Conservation (phyloP, 2,113 vertebrate species). For the Eretmochelys imbricata region DNA sequence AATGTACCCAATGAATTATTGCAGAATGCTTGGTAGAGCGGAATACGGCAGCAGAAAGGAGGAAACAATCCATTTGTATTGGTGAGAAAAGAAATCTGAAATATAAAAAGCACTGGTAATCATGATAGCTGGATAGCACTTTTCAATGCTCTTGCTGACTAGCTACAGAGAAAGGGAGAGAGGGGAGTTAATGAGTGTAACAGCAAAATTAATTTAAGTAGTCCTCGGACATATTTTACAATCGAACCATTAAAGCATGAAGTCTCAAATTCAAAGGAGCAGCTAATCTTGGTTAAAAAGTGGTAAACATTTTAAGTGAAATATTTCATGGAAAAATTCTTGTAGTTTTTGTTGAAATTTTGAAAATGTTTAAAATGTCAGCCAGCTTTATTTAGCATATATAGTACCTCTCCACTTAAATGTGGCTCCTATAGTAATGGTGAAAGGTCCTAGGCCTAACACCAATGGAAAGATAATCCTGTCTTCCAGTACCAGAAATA, state of each 20-base stretch:
- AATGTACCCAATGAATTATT: not conserved
- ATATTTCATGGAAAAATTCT: not conserved
- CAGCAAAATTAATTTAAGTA: not conserved
- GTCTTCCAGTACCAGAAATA: slow-evolving; percentile 1
- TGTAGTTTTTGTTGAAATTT: not conserved
- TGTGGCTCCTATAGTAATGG: not conserved
- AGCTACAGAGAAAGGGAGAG: not conserved
- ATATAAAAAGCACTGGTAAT: not conserved
- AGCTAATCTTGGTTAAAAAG: not conserved
- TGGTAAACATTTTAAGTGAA: slow-evolving; percentile 1
- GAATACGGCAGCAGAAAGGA: not conserved
- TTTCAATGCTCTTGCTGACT: not conserved
- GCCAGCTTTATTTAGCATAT: not conserved
- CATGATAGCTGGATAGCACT: not conserved
- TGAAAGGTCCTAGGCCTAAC: not conserved
- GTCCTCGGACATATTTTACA: not conserved
- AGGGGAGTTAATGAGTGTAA: not conserved
- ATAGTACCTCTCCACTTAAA: not conserved
- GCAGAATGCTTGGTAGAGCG: not conserved
- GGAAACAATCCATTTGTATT: not conserved
- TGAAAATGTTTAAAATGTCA: slow-evolving; percentile 35
- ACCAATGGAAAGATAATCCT: not conserved
- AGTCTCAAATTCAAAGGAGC: not conserved
- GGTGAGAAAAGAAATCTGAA: not conserved
- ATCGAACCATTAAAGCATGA: not conserved